Conservation (phyloP, 2,888 invertebrate genomes). For the Drosophila algonquin region DNA sequence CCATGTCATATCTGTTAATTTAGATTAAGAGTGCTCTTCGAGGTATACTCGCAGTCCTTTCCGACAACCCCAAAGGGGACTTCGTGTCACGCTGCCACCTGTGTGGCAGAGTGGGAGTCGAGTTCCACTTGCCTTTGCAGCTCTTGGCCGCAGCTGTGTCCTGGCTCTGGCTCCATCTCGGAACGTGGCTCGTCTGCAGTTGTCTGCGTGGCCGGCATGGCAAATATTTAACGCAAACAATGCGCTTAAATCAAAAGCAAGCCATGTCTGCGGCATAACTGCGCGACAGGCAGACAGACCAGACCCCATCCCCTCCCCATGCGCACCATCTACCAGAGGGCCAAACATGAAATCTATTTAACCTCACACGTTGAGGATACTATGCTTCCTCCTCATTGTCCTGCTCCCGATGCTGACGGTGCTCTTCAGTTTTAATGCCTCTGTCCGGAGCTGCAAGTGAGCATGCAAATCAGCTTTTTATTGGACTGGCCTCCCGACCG, state of each 20-base stretch:
- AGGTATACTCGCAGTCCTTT: background rate
- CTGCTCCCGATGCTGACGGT: conserved; percentile 21
- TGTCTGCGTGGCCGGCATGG: conserved; percentile 77
- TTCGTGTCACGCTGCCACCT: conserved; percentile 16
- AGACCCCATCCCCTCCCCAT: conserved; percentile 2
- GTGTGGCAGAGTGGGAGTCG: conserved; percentile 15
- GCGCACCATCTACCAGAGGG: background rate
- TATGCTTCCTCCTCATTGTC: conserved; percentile 33
- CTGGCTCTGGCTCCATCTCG: conserved; percentile 8
- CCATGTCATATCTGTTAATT: too few species aligned
- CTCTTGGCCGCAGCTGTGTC: conserved; percentile 69
- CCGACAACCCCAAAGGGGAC: background rate
- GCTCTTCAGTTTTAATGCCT: conserved; percentile 45
- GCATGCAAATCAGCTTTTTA: conserved; percentile 67
- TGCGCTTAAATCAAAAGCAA: conserved; percentile 77
- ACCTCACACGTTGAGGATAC: conserved; percentile 57
- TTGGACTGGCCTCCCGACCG: conserved; percentile 67
- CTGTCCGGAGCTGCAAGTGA: conserved; percentile 11
- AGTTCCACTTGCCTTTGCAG: conserved; percentile 14
- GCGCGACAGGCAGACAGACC: conserved; percentile 48
- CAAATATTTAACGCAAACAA: conserved; percentile 78
- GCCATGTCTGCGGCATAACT: conserved; percentile 72
- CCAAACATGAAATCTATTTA: conserved; percentile 59
- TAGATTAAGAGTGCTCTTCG: background rate
- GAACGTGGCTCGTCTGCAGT: conserved; percentile 62